phyloP scores from a whole-genome alignment of 92 coral and sea anemone genomes.

The Zoanthus solanderi region DNA sequence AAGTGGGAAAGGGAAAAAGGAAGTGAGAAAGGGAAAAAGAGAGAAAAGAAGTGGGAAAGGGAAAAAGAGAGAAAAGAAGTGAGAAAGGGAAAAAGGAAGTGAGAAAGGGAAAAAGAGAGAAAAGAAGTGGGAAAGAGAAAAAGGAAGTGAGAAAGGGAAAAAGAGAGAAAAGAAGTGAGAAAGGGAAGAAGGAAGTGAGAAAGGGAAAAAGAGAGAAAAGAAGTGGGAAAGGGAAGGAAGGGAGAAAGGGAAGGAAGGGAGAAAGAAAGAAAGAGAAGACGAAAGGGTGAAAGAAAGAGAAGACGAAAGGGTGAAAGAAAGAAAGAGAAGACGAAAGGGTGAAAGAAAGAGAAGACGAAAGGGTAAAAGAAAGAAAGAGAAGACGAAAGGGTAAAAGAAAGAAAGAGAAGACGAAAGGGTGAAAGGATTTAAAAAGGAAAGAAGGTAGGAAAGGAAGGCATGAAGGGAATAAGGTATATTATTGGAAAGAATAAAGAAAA shows the following conservation, averaged over 20 bases:
- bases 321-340: not conserved
- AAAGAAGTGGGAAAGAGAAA: too few species aligned
- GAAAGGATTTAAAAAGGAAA: not conserved
- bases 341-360: not conserved
- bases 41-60: not conserved
- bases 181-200: not conserved
- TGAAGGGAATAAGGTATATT: too few species aligned
- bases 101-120: too few species aligned
- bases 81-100: not conserved
- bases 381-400: not conserved
- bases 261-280: not conserved
- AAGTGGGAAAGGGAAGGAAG: not conserved
- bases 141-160: too few species aligned
- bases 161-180: not conserved
- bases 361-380: not conserved
- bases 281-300: too few species aligned
- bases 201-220: not conserved
- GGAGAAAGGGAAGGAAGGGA: not conserved
- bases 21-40: not conserved
- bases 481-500: too few species aligned
- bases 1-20: not conserved
- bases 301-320: not conserved
- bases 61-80: not conserved
- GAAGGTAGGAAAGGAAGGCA: not conserved
- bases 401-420: not conserved